Conservation (phyloP, 2,888 invertebrate genomes). For the Candidula unifasciata region DNA sequence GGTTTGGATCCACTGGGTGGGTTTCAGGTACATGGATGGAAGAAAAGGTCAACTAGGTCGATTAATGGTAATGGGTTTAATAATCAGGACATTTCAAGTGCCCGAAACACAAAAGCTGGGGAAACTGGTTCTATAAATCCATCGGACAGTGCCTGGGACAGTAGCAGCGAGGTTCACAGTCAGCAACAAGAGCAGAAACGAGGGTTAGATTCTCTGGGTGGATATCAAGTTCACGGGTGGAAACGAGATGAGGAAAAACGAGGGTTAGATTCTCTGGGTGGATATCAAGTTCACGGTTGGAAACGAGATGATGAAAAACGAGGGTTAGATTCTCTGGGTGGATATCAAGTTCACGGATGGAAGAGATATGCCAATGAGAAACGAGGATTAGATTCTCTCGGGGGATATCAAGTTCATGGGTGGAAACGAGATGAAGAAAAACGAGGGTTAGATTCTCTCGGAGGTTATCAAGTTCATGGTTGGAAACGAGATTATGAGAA, state of each 20-base stretch:
- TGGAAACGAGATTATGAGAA: slow-evolving; percentile 14
- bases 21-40: slow-evolving; percentile 47
- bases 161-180: no score
- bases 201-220: slow-evolving; percentile 38
- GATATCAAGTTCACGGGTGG: slow-evolving; percentile 40
- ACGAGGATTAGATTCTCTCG: slow-evolving; percentile 38
- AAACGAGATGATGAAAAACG: slow-evolving; percentile 40
- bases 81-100: not conserved
- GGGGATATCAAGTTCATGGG: slow-evolving; percentile 39
- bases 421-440: slow-evolving; percentile 34
- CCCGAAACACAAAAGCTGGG: no score
- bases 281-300: slow-evolving; percentile 48
- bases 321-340: slow-evolving; percentile 41
- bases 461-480: slow-evolving; percentile 40
- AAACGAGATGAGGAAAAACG: slow-evolving; percentile 40
- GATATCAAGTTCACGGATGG: slow-evolving; percentile 45
- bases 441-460: slow-evolving; percentile 25
- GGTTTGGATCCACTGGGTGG: slow-evolving; percentile 44
- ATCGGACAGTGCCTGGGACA: no score
- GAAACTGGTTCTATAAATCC: no score
- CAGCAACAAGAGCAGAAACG: slow-evolving; percentile 37
- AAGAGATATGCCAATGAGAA: slow-evolving; percentile 40
- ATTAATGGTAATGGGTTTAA: slow-evolving; percentile 26
- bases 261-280: slow-evolving; percentile 46
- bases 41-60: slow-evolving; percentile 24